These are phyloP conservation scores for Harpalus rubripes DNA, from an alignment of 2,888 invertebrate species.

Conservation along the genomic window DNA sequence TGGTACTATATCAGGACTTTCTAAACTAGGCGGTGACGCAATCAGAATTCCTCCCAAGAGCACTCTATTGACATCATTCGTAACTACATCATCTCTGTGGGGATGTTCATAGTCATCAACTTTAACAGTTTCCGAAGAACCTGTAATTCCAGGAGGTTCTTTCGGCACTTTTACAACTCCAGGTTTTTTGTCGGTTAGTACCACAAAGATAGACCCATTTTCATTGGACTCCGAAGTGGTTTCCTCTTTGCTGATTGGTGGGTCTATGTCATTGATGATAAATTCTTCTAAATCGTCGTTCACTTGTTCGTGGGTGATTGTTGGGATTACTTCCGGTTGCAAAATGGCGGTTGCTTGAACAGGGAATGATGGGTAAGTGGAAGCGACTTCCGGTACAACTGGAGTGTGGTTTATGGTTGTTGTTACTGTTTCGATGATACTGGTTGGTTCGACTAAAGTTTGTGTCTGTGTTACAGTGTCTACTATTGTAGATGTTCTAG, in stretches of 20 bases:
- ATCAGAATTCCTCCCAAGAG: conserved; percentile 85
- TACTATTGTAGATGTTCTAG: conserved; percentile 88
- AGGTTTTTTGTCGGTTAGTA: conserved; percentile 85
- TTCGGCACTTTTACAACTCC: conserved; percentile 73
- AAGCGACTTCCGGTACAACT: conserved; percentile 73
- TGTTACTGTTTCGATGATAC: conserved; percentile 86
- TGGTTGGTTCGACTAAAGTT: conserved; percentile 86
- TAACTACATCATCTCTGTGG: conserved; percentile 82
- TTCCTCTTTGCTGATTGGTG: conserved; percentile 68
- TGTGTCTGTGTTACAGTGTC: conserved; percentile 86
- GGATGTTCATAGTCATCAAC: conserved; percentile 76
- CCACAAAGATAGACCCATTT: conserved; percentile 88
- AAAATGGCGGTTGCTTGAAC: conserved; percentile 69
- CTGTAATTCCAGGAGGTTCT: conserved; percentile 50
- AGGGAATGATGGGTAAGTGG: conserved; percentile 72
- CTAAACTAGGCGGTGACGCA: conserved; percentile 82
- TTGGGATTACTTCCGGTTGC: conserved; percentile 54
- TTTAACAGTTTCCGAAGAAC: conserved; percentile 73
- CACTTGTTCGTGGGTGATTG: conserved; percentile 63
- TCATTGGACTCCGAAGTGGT: conserved; percentile 75
- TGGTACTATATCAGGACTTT: conserved; percentile 77
- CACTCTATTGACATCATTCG: conserved; percentile 84
- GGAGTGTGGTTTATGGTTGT: conserved; percentile 81
- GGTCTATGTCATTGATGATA: conserved; percentile 76
- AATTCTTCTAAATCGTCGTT: conserved; percentile 75